Evolutionary conservation across 2,888 invertebrate genomes (phyloP), one percentile per base, ranked within the genome.

Genomic region (Thalpophila matura): DNA sequence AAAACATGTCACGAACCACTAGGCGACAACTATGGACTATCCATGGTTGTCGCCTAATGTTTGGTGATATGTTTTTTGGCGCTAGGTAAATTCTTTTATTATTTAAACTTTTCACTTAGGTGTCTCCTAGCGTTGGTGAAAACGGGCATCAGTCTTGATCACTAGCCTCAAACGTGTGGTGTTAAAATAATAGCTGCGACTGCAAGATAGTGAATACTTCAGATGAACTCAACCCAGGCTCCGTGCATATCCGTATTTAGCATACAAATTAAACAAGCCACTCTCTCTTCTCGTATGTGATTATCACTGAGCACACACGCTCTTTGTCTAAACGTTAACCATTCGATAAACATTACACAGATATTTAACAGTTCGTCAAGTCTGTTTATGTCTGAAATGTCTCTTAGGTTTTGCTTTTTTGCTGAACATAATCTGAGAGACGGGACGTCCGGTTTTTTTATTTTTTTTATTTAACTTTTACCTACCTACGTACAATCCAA

Each of bases 201-300:
- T 14, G 0, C 10, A 18, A 18, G 24, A 29, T 42, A 18, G 38
- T 7, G 20, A 7, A 2, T 54, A 49, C 40, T 24, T 24, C n/a
- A 29, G 10, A 26, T 12, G 38, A 40, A 29, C 45, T 60, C 38
- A 35, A 12, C 27, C 45, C 37, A 24, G 10, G 20, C 35, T 37
- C 16, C 22, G 33, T 49, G 46, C 51, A 37, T 64, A 59, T 57
- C 51, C 43, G 57, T 70, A 65, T 61, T 74, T 70, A 70, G 65
- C 60, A 50, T 61, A 53, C 57, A 70, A 73, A 73, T 74, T 74
- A 60, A 70, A 65, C 57, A 55, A 16, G 46, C 53, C 10, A 49
- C 63, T 71, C 70, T 77, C 74, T 77, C 74, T 71, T 74, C 59
- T 37, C 26, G 45, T 53, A 58, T 71, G 50, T 67, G 51, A 71